Evolutionary conservation across 2,888 invertebrate species (phyloP).

Genomic region (Notodonta ziczac): DNA sequence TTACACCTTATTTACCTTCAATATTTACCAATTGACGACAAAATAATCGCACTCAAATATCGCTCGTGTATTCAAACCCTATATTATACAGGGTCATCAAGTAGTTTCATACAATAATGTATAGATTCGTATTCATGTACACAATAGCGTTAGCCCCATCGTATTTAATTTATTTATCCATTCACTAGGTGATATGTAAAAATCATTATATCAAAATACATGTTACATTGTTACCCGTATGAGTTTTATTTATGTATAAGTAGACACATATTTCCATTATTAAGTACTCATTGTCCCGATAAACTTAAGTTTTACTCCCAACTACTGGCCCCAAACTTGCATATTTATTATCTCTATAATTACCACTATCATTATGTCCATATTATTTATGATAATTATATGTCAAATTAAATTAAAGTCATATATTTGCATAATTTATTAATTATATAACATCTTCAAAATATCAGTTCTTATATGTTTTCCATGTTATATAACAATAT

Average conservation of each 20-base stretch:
- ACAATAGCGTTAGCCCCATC: conserved; percentile 41
- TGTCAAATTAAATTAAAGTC: neutral
- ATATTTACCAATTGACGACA: neutral
- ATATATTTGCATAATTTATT: neutral
- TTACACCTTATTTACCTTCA: too few species aligned
- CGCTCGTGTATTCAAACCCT: conserved; percentile 33
- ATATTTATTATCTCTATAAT: neutral
- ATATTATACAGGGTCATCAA: conserved; percentile 38
- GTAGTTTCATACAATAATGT: conserved; percentile 30
- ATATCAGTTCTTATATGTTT: too few species aligned
- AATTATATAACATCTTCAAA: too few species aligned
- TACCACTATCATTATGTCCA: neutral
- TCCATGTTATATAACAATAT: too few species aligned
- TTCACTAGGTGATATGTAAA: conserved; percentile 76
- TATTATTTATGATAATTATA: too few species aligned
- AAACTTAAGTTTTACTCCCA: too few species aligned
- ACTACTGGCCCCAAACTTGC: neutral
- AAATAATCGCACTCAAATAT: conserved; percentile 18
- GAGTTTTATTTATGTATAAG: conserved; percentile 78
- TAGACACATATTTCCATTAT: neutral
- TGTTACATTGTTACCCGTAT: conserved; percentile 76
- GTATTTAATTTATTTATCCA: conserved; percentile 55
- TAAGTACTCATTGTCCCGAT: neutral
- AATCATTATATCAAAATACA: conserved; percentile 80
- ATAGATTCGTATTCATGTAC: conserved; percentile 41